Evolutionary conservation across 2,888 invertebrate species (phyloP).

Genomic region (Caradrina kadenii): DNA sequence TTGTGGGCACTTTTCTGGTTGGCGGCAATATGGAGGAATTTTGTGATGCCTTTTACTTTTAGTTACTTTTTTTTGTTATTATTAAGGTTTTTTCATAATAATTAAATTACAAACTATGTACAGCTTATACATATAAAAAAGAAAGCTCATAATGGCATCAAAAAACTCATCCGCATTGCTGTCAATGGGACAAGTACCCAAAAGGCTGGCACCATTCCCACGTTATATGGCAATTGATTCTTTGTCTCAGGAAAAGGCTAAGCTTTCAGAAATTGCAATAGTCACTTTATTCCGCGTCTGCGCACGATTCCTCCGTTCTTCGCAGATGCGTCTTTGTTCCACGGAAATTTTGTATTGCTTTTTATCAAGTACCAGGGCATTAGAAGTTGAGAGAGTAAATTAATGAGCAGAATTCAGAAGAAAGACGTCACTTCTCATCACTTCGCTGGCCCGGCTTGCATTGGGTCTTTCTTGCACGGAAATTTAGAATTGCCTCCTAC

Average conservation of each 20-base stretch:
- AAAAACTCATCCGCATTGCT: no score
- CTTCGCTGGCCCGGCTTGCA: not conserved
- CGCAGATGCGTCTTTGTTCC: conserved; percentile 3
- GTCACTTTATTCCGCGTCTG: not conserved
- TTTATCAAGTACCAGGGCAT: conserved; percentile 6
- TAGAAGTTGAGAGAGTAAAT: not conserved
- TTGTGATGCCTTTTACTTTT: no score
- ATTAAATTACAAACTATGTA: no score
- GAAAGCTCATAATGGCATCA: no score
- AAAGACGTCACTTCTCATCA: not conserved
- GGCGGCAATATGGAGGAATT: no score
- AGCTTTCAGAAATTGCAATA: conserved; percentile 11
- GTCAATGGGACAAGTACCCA: no score
- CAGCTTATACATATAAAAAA: no score
- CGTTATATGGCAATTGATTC: no score
- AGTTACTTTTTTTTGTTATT: no score
- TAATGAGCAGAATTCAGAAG: not conserved
- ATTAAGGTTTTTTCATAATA: no score
- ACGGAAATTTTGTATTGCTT: conserved; percentile 7
- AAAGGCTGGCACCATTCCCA: no score
- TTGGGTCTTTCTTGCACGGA: conserved; percentile 26
- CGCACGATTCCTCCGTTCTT: not conserved
- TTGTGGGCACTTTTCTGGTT: no score
- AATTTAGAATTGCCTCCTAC: not conserved
- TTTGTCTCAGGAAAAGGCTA: conserved; percentile 39